Percentiles rank a stretch among this genome's conserved stretches.
phyloP scores from a whole-genome alignment of 1,140 invertebrate species.

The Zaprionus lachaisei region DNA sequence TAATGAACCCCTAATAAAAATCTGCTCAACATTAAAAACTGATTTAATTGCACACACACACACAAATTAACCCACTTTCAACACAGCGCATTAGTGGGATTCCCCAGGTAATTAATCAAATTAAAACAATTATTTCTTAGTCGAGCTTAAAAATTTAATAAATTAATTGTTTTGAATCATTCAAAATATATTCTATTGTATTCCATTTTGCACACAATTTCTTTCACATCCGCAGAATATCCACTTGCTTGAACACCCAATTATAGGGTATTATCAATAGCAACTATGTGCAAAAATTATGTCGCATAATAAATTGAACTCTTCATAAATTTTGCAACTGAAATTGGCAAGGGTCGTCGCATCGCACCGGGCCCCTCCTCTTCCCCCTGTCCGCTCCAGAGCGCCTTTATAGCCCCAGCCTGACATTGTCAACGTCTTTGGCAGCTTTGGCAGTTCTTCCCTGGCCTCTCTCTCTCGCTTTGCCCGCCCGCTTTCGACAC shows the following conservation, averaged over 20 bases:
- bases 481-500: conserved; percentile 19
- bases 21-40: neutral
- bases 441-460: conserved; percentile 26
- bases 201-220: too few relatives aligned
- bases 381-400: neutral
- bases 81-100: neutral
- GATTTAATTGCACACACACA: neutral
- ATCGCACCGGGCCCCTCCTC: neutral
- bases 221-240: neutral
- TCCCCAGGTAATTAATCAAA: neutral
- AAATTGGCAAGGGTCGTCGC: conserved; percentile 63
- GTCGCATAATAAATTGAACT: conserved; percentile 79
- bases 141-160: too few relatives aligned
- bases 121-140: neutral
- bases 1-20: neutral
- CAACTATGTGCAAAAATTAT: conserved; percentile 73
- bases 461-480: neutral
- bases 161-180: too few relatives aligned
- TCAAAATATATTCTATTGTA: too few relatives aligned
- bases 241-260: neutral
- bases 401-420: conserved; percentile 27
- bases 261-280: conserved; percentile 17
- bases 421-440: conserved; percentile 77
- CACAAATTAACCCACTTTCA: too few relatives aligned
- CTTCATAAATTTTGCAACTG: conserved; percentile 78